These are phyloP conservation scores for Nasonovia ribisnigri DNA, from an alignment of 2,888 invertebrate genomes.

Conservation along the genomic window DNA sequence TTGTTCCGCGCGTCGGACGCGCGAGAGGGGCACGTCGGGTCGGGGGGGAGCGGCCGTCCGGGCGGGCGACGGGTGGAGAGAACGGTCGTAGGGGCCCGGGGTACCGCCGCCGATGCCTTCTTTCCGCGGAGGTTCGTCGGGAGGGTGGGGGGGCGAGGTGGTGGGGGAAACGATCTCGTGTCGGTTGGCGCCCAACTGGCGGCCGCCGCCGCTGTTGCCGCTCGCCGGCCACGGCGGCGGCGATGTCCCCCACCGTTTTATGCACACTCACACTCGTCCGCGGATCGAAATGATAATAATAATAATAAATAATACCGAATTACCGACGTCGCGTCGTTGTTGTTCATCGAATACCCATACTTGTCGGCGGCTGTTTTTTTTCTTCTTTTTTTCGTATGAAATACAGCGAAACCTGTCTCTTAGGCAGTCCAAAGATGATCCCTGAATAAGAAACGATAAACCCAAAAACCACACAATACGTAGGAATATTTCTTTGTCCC, in stretches of 20 bases:
- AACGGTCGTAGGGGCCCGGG: neutral
- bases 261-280: neutral
- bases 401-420: neutral
- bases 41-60: neutral
- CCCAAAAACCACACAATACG: neutral
- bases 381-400: neutral
- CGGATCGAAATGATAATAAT: slow-evolving; percentile 30
- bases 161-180: slow-evolving; percentile 46
- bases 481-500: neutral
- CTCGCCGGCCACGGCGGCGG: neutral
- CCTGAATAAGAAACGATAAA: neutral
- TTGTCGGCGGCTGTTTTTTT: neutral
- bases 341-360: neutral
- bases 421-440: neutral
- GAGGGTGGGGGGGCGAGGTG: neutral
- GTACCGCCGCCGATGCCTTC: neutral
- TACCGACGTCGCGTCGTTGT: slow-evolving; percentile 12
- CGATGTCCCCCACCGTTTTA: neutral
- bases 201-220: slow-evolving; percentile 26
- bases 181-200: slow-evolving; percentile 59
- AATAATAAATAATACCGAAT: slow-evolving; percentile 13
- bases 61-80: neutral
- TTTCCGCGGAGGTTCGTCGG: neutral
- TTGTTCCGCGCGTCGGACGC: neutral
- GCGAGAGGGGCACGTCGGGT: neutral